These are phyloP conservation scores for Sebastes cheni DNA, from an alignment of 2,797 vertebrate species.

Conservation along the genomic window DNA sequence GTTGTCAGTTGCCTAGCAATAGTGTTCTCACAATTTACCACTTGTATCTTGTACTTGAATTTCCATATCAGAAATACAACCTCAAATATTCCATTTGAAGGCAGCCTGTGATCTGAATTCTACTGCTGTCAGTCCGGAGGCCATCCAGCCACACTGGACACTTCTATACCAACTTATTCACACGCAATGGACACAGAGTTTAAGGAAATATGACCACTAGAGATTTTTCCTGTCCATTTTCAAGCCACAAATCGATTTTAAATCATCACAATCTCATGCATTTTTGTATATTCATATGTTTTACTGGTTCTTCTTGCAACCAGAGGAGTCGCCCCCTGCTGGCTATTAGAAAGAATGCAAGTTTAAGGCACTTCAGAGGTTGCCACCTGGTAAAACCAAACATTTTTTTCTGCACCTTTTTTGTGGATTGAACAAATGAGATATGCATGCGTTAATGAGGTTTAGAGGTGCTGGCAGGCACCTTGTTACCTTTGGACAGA, in stretches of 20 bases:
- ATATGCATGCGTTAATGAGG: not conserved
- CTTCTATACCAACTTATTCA: not conserved
- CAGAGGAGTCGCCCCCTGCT: too few species aligned
- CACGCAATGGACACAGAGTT: not conserved
- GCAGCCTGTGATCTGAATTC: not conserved
- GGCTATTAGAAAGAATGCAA: too few species aligned
- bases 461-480: not conserved
- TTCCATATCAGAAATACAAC: not conserved
- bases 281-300: not conserved
- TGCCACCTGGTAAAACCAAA: not conserved
- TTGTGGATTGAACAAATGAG: not conserved
- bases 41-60: not conserved
- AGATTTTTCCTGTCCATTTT: not conserved
- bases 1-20: slow-evolving; percentile 2
- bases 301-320: too few species aligned
- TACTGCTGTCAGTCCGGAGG: not conserved
- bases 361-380: too few species aligned
- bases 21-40: not conserved
- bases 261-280: not conserved
- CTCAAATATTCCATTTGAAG: slow-evolving; percentile 11
- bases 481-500: not conserved
- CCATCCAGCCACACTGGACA: not conserved
- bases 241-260: not conserved
- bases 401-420: not conserved
- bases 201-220: not conserved